Conservation (phyloP, 92 coral and sea anemone species). For the Umimayanthus chanpuru region DNA sequence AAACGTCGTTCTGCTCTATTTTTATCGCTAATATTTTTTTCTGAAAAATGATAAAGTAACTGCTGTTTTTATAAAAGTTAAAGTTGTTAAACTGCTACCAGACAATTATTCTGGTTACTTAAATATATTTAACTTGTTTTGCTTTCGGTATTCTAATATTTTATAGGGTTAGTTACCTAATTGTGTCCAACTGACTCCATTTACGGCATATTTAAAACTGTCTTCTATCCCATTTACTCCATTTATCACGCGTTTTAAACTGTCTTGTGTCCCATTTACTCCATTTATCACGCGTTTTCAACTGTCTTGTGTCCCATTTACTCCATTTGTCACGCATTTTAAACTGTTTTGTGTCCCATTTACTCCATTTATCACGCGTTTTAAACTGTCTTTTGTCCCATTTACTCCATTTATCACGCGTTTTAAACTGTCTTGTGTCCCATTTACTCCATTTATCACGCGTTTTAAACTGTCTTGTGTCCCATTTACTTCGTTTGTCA, state of each 20-base stretch:
- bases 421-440: neutral
- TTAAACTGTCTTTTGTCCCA: neutral
- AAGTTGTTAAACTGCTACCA: neutral
- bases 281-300: neutral
- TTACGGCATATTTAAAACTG: neutral
- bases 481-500: too few relatives aligned
- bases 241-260: neutral
- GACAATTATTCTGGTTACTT: neutral
- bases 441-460: neutral
- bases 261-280: neutral
- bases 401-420: neutral
- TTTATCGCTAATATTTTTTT: too few relatives aligned
- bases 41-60: too few relatives aligned
- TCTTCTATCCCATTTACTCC: neutral
- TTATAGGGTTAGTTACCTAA: slow-evolving; percentile 14
- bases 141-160: neutral
- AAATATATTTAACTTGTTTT: neutral
- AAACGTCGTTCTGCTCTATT: too few relatives aligned
- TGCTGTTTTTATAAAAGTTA: neutral
- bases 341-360: neutral
- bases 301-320: neutral
- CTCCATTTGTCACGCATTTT: neutral
- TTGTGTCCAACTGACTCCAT: neutral
- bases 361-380: neutral
- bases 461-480: too few relatives aligned